Conservation (phyloP, 1,140 invertebrate species). For the Choristoneura fumiferana region DNA sequence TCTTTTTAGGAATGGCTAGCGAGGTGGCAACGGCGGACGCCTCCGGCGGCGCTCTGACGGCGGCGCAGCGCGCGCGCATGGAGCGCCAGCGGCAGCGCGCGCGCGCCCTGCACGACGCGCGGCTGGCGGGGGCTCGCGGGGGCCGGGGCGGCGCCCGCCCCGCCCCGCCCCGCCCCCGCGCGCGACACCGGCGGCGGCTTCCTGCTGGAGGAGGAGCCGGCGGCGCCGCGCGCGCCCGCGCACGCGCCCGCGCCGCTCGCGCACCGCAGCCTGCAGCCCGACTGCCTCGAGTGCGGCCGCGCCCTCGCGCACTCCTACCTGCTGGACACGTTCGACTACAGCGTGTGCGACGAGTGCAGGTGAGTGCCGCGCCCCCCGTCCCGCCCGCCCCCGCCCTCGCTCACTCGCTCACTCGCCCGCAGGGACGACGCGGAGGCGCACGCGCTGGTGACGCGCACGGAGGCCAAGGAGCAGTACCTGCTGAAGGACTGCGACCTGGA, state of each 20-base stretch:
- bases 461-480: conserved; percentile 94
- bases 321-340: conserved; percentile 88
- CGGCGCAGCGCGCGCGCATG: conserved; percentile 81
- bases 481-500: conserved; percentile 97
- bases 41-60: conserved; percentile 34
- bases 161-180: conserved; percentile 81
- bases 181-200: conserved; percentile 94
- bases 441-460: conserved; percentile 93
- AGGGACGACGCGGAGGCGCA: conserved; percentile 92
- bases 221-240: too few relatives aligned
- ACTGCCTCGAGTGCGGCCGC: conserved; percentile 89
- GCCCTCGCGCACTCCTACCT: conserved; percentile 92
- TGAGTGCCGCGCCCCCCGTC: too few relatives aligned
- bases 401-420: too few relatives aligned
- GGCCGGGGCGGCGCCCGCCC: conserved; percentile 78
- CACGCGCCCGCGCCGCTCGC: too few relatives aligned
- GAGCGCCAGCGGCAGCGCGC: conserved; percentile 89
- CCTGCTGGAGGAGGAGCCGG: conserved; percentile 85
- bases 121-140: too few relatives aligned
- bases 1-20: too few relatives aligned
- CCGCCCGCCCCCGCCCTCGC: too few relatives aligned
- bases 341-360: conserved; percentile 94
- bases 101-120: conserved; percentile 83
- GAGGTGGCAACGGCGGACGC: too few relatives aligned
- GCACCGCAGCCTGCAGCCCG: too few relatives aligned